phyloP scores from a whole-genome alignment of 2,797 vertebrate genomes.

The Acrocephalus scirpaceus region DNA sequence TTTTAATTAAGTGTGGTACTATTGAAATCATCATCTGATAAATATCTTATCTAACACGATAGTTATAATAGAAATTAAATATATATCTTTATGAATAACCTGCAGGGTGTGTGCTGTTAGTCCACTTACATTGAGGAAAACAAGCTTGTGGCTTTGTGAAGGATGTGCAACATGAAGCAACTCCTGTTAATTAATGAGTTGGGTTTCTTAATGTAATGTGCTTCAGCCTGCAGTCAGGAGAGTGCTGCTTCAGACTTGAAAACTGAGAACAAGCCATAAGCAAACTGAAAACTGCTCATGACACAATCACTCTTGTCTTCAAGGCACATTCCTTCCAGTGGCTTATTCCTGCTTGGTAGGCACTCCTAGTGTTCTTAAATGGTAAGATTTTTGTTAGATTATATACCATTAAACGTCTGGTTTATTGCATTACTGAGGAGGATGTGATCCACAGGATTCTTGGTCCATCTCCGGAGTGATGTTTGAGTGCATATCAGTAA shows the following conservation, averaged over 20 bases:
- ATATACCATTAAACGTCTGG: not conserved
- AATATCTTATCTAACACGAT: not conserved
- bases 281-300: slow-evolving; percentile 10
- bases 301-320: not conserved
- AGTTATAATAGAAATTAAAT: slow-evolving; percentile 5
- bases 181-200: slow-evolving; percentile 43
- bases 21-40: not conserved
- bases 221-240: not conserved
- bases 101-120: slow-evolving; percentile 42
- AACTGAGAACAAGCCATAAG: not conserved
- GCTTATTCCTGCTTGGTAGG: not conserved
- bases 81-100: not conserved
- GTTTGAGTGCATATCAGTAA: not conserved
- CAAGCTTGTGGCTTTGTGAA: slow-evolving; percentile 44
- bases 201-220: slow-evolving; percentile 2
- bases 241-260: slow-evolving; percentile 1
- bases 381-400: not conserved
- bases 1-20: not conserved
- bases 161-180: slow-evolving; percentile 25
- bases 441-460: not conserved
- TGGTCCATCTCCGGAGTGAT: not conserved
- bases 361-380: not conserved
- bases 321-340: not conserved
- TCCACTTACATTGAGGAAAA: slow-evolving; percentile 5
- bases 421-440: not conserved